phyloP scores from a whole-genome alignment of 2,113 vertebrate species.

The Siphamia tubifer region DNA sequence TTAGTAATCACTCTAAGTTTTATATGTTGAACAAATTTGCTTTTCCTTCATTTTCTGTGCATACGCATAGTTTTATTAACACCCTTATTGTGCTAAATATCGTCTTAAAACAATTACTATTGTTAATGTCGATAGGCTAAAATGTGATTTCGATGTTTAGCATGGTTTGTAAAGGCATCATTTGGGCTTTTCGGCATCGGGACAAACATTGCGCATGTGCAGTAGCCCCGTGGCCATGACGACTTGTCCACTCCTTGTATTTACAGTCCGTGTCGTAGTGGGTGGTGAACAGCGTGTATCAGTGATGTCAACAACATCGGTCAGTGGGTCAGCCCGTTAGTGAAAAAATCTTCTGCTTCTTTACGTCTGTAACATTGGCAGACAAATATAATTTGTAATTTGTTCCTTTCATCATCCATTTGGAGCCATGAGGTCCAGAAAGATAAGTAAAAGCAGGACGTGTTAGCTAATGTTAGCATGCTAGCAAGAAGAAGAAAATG shows the following conservation, averaged over 20 bases:
- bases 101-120: too few species aligned
- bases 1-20: too few species aligned
- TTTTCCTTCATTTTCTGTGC: too few species aligned
- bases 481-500: slow-evolving; percentile 16
- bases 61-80: too few species aligned
- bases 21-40: too few species aligned
- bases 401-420: background rate
- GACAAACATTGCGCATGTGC: slow-evolving; percentile 56
- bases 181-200: too few species aligned
- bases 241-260: background rate
- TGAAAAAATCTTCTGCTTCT: fast-evolving
- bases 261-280: background rate
- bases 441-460: background rate
- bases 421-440: background rate
- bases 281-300: slow-evolving; percentile 37
- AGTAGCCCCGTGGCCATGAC: background rate
- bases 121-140: too few species aligned
- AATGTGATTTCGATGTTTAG: background rate
- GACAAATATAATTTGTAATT: fast-evolving
- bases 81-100: too few species aligned
- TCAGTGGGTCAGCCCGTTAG: slow-evolving; percentile 48
- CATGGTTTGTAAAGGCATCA: background rate
- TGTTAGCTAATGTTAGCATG: slow-evolving; percentile 45
- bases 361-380: background rate
- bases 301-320: slow-evolving; percentile 60